These are phyloP conservation scores for Actinopyga echinites DNA, from an alignment of 53 echinoderm and acorn worm species.

Conservation along the genomic window DNA sequence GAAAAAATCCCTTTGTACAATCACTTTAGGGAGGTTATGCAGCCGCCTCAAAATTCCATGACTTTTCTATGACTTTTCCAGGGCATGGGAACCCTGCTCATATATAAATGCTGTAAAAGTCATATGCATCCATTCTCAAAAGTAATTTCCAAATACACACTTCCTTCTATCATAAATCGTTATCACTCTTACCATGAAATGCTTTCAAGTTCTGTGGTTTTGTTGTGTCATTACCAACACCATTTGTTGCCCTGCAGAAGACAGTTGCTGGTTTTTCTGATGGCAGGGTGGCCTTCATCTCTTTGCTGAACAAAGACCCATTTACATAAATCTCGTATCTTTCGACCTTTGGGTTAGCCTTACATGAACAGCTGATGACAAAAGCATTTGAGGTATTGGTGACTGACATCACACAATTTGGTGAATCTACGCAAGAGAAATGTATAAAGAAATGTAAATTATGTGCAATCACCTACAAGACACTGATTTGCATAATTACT, in stretches of 20 bases:
- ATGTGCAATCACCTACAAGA: not conserved
- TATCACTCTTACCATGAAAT: constrained; percentile 33
- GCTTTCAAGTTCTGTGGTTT: not conserved
- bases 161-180: too few relatives aligned
- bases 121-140: too few relatives aligned
- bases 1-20: too few relatives aligned
- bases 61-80: too few relatives aligned
- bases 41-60: too few relatives aligned
- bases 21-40: too few relatives aligned
- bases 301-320: not conserved
- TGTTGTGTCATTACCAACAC: not conserved
- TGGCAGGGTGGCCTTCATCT: not conserved
- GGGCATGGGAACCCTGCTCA: too few relatives aligned
- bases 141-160: too few relatives aligned
- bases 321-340: not conserved
- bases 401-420: not conserved
- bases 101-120: too few relatives aligned
- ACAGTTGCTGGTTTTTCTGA: not conserved
- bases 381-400: not conserved
- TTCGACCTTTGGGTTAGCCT: not conserved
- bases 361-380: not conserved
- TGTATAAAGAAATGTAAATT: not conserved
- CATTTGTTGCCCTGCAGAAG: not conserved
- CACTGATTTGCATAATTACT: too few relatives aligned
- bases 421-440: not conserved